Conservation (phyloP, 2,113 vertebrate genomes). For the Carassius carassius region DNA sequence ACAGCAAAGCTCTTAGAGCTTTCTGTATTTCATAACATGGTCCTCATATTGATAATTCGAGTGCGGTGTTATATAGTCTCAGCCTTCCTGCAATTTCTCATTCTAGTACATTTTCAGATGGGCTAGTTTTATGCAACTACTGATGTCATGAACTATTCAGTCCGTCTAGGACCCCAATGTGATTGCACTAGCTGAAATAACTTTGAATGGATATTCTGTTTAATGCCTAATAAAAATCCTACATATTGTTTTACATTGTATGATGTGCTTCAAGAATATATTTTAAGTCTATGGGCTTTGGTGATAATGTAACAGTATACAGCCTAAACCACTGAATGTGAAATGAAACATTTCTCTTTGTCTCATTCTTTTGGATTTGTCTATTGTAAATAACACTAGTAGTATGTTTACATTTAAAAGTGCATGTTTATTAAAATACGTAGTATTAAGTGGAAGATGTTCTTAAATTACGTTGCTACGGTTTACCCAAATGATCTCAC, state of each 20-base stretch:
- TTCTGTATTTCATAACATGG: background rate
- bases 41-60: background rate
- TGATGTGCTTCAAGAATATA: no score
- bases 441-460: background rate
- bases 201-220: background rate
- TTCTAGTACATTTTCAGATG: background rate
- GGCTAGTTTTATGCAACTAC: background rate
- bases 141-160: background rate
- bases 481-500: constrained; percentile 68
- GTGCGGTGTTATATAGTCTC: background rate
- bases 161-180: background rate
- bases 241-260: no score
- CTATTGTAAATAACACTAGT: background rate
- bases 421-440: background rate
- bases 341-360: background rate
- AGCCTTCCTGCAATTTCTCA: no score
- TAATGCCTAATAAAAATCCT: no score
- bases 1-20: background rate
- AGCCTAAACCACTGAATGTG: no score
- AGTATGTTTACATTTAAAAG: background rate
- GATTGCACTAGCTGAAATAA: background rate
- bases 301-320: no score
- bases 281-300: no score
- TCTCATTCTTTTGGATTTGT: background rate
- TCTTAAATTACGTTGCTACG: no score